Base-by-base conservation (phyloP, 2,113 vertebrate genomes). In the Ciconia stormi region DNA sequence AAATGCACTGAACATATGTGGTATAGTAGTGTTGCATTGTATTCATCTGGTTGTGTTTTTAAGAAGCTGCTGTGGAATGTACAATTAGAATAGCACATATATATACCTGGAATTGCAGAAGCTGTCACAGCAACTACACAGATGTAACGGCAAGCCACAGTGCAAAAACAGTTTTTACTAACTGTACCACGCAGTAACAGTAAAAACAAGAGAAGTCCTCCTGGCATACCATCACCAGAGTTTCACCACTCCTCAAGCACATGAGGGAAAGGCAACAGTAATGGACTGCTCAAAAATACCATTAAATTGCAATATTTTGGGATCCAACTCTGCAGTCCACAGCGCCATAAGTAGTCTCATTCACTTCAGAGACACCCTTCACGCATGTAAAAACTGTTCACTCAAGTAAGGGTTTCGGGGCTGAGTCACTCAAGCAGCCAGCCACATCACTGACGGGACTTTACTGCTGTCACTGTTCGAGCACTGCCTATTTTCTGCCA, bases 111-210 rank as follows among this genome's bases (percentile, higher is more conserved):
- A 81, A 16, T 9, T 56, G 67, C 93, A 83, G 87, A 77, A 87
- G 56, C 71, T 94, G 90, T 67, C 94, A 90, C 93, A 87, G 94
- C 85, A 97, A 91, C 86, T 53, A 46, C 34, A 65, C 30, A 69
- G 63, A 56, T 65, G 46, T 22, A 77, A 20, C 26, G 44, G 55
- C 69, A 70, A 94, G 38, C 62, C 87, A 87, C 46, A 55, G 49
- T 53, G 38, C 53, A 90, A 93, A 90, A 50, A 7, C 32, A 46
- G 15, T 29, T 69, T 46, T 30, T 53, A 74, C 73, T 46, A 55
- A 69, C 53, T 13, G 21, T 30, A 73, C 55, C 53, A 38, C 5
- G 2, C 27, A 40, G 42, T 40, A 62, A 50, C 32, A n/a, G 30
- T 9, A 38, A 46, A 62, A 67, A 14, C 6, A 72, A n/a, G 53